Conservation (phyloP, 2,888 invertebrate genomes). For the Sphaeridia pumilis region DNA sequence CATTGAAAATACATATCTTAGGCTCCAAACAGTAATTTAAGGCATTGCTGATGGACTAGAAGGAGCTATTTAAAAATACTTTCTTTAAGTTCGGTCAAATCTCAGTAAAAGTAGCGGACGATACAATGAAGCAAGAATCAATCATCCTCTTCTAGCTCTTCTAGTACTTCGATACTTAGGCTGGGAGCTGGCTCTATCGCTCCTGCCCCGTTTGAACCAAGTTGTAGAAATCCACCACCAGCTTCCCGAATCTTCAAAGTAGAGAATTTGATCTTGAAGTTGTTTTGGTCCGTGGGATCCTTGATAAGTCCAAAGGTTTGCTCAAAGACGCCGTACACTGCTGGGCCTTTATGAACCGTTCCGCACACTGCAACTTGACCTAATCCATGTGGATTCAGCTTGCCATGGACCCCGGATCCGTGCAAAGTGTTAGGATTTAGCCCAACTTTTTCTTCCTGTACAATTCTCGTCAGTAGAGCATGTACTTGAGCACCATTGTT, state of each 20-base stretch:
- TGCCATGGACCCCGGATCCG: conserved; percentile 47
- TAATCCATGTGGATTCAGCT: conserved; percentile 51
- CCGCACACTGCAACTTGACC: conserved; percentile 52
- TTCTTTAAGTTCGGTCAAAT: too few relatives aligned
- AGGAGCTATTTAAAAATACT: too few relatives aligned
- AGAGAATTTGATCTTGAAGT: conserved; percentile 55
- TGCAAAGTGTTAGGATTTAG: conserved; percentile 51
- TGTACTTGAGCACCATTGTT: conserved; percentile 38
- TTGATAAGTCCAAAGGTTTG: conserved; percentile 52
- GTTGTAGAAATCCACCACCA: too few relatives aligned
- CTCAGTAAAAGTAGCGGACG: too few relatives aligned
- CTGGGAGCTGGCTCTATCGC: not conserved
- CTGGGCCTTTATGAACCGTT: conserved; percentile 47
- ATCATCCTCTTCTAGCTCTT: not conserved
- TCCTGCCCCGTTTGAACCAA: not conserved
- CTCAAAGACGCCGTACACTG: conserved; percentile 50
- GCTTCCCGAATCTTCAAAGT: conserved; percentile 38
- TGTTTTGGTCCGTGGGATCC: conserved; percentile 51
- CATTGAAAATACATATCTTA: too few relatives aligned
- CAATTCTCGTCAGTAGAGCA: conserved; percentile 39
- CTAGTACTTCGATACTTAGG: not conserved
- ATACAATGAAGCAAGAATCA: too few relatives aligned
- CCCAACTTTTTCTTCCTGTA: conserved; percentile 42
- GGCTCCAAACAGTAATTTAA: too few relatives aligned
- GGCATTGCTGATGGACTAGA: too few relatives aligned